phyloP scores from a whole-genome alignment of 2,888 invertebrate species.

The Stenodera caucasica region DNA sequence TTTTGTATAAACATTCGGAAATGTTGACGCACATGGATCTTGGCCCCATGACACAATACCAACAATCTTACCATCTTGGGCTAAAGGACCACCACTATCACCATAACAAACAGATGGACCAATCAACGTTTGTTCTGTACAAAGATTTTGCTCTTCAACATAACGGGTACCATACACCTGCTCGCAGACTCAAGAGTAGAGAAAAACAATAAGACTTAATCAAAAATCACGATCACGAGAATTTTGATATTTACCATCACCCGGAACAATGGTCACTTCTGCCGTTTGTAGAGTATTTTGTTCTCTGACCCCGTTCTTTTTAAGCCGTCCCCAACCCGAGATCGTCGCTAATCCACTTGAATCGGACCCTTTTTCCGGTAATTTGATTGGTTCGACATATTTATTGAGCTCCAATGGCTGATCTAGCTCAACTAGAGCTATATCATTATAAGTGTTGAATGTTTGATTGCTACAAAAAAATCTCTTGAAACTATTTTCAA shows the following conservation, averaged over 20 bases:
- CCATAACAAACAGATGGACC: slow-evolving; percentile 61
- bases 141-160: no score
- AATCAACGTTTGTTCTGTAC: no score
- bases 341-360: neutral
- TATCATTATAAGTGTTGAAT: slow-evolving; percentile 52
- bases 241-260: slow-evolving; percentile 8
- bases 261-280: slow-evolving; percentile 8
- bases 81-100: slow-evolving; percentile 62
- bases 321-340: slow-evolving; percentile 45
- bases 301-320: slow-evolving; percentile 47
- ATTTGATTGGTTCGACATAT: neutral
- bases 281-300: slow-evolving; percentile 14
- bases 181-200: no score
- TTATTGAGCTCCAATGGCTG: slow-evolving; percentile 44
- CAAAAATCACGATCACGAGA: no score
- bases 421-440: slow-evolving; percentile 57
- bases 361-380: neutral
- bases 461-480: no score
- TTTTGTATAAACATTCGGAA: slow-evolving; percentile 55
- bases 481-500: no score
- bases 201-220: slow-evolving; percentile 53
- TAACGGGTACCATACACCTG: no score
- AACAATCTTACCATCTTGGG: slow-evolving; percentile 49
- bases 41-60: slow-evolving; percentile 64
- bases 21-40: slow-evolving; percentile 58